Evolutionary conservation across 2,888 invertebrate genomes (phyloP).

Genomic region (Calameuta filiformis): DNA sequence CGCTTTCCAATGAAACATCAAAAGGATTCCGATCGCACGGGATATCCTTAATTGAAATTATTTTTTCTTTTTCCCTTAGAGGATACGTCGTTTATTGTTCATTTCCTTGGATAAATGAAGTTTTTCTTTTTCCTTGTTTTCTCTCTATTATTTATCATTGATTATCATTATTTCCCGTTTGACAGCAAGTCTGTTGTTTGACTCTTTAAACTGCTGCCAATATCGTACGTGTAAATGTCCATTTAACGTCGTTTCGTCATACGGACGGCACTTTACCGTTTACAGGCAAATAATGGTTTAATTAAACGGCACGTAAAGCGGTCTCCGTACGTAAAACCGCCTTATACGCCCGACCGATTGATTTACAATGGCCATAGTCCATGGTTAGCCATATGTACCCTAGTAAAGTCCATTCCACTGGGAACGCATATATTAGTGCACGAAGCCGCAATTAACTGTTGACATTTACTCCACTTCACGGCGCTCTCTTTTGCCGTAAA

Average conservation of each 20-base stretch:
- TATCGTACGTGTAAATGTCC: background rate
- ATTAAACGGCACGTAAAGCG: slow-evolving; percentile 46
- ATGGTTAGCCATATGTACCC: background rate
- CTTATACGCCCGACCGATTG: slow-evolving; percentile 38
- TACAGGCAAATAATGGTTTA: slow-evolving; percentile 48
- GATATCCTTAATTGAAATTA: background rate
- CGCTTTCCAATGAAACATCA: slow-evolving; percentile 1
- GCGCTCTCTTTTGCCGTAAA: slow-evolving; percentile 24
- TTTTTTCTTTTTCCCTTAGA: background rate
- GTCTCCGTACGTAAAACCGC: slow-evolving; percentile 21
- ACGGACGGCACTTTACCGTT: slow-evolving; percentile 17
- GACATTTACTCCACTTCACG: slow-evolving; percentile 40
- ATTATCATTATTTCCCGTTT: background rate
- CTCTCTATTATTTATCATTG: background rate
- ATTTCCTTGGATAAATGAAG: background rate
- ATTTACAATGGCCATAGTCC: slow-evolving; percentile 38
- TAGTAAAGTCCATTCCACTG: slow-evolving; percentile 34
- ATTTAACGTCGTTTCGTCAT: slow-evolving; percentile 16
- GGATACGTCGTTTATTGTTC: background rate
- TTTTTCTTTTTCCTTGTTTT: background rate
- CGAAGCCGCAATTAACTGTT: slow-evolving; percentile 46
- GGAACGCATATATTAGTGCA: slow-evolving; percentile 42
- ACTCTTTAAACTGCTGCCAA: background rate
- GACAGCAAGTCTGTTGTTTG: background rate
- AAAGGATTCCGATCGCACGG: background rate